Evolutionary conservation across 2,797 vertebrate genomes (phyloP).

Genomic region (Scolopax rusticola): DNA sequence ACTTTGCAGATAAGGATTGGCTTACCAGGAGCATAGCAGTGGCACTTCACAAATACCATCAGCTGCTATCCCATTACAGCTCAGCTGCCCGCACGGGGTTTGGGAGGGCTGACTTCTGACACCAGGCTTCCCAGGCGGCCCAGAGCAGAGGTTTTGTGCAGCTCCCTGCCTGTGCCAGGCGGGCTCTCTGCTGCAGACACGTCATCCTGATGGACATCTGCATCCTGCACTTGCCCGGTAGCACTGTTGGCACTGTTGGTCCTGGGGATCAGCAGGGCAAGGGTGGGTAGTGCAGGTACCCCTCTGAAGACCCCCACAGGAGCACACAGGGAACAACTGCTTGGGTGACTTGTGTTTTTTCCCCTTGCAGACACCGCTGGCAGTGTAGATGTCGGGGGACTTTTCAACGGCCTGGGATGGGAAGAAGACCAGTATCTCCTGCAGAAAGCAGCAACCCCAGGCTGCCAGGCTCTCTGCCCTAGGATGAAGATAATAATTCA

Average conservation of each 20-base stretch:
- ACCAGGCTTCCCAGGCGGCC: accelerated
- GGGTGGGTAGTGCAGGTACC: background rate
- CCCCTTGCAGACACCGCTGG: background rate
- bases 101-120: accelerated
- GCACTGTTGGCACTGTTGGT: background rate
- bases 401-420: background rate
- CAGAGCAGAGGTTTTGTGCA: background rate
- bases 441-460: background rate
- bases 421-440: background rate
- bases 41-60: background rate
- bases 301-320: background rate
- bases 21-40: background rate
- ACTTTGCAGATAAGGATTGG: background rate
- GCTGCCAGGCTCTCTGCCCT: background rate
- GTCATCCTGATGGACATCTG: background rate
- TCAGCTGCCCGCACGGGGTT: accelerated
- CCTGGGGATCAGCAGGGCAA: background rate
- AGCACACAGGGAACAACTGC: background rate
- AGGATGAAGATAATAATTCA: background rate
- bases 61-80: too few species aligned
- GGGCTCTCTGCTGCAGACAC: background rate
- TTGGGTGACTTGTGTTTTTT: background rate
- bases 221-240: background rate
- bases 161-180: background rate
- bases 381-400: background rate